phyloP scores from a whole-genome alignment of 53 echinoderm and acorn worm species.

The Stichopus horrens region DNA sequence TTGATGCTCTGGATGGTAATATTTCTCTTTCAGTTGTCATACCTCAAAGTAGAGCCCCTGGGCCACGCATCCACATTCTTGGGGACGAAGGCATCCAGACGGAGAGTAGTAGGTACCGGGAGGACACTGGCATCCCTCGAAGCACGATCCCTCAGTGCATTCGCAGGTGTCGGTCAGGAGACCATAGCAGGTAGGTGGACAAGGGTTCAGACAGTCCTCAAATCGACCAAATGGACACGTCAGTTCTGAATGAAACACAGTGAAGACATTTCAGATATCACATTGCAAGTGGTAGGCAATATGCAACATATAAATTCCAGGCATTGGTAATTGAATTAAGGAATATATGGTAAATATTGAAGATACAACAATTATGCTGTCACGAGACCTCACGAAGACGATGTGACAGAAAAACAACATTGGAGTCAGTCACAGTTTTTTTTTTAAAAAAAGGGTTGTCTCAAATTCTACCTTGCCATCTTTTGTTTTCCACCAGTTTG shows the following conservation, averaged over 20 bases:
- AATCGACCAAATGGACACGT: background rate
- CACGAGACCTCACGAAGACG: too few species aligned
- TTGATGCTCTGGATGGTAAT: background rate
- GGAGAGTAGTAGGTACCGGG: background rate
- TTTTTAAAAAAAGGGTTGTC: too few species aligned
- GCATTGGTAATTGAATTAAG: too few species aligned
- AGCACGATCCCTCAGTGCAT: constrained; percentile 19
- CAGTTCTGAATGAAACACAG: background rate
- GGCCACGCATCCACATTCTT: constrained; percentile 10
- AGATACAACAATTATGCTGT: too few species aligned
- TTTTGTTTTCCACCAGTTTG: too few species aligned
- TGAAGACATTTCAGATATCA: background rate
- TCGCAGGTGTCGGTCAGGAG: constrained; percentile 15
- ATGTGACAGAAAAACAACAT: too few species aligned
- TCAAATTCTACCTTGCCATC: too few species aligned
- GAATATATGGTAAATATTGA: too few species aligned
- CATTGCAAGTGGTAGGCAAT: too few species aligned
- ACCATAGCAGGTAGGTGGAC: constrained; percentile 24
- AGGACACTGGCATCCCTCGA: constrained; percentile 43
- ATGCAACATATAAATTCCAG: too few species aligned
- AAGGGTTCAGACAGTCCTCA: constrained; percentile 4
- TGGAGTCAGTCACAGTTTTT: too few species aligned
- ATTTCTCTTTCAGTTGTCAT: background rate
- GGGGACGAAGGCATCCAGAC: background rate
- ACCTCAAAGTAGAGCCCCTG: constrained; percentile 38